phyloP scores from a whole-genome alignment of 2,888 invertebrate species.

The Deroplatys truncata region DNA sequence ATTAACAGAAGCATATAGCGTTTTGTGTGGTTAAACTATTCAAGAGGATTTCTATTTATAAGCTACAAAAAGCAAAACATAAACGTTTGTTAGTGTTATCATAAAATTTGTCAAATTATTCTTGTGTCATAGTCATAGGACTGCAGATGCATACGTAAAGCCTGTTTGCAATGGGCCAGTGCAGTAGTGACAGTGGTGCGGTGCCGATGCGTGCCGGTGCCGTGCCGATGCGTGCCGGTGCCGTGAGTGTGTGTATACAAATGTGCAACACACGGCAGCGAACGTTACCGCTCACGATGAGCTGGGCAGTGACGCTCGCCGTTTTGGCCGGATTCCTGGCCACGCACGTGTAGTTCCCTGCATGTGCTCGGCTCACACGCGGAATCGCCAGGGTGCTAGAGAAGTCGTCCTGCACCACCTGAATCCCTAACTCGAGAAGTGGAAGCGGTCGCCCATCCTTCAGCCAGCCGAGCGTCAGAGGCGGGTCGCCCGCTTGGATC shows the following conservation, averaged over 20 bases:
- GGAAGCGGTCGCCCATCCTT: slow-evolving; percentile 46
- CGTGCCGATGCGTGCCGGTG: slow-evolving; percentile 18
- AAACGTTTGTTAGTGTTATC: background rate
- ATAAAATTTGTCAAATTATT: background rate
- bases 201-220: slow-evolving; percentile 21
- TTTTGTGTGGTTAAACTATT: too few relatives aligned
- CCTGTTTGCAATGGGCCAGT: background rate
- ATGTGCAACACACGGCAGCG: slow-evolving; percentile 12
- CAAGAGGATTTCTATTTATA: too few relatives aligned
- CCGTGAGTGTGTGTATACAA: background rate
- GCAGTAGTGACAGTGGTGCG: background rate
- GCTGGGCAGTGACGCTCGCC: slow-evolving; percentile 35
- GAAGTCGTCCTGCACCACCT: slow-evolving; percentile 38
- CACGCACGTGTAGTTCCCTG: slow-evolving; percentile 39
- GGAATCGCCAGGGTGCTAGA: slow-evolving; percentile 42
- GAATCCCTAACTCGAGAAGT: slow-evolving; percentile 38
- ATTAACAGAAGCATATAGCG: too few relatives aligned
- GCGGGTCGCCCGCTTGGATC: slow-evolving; percentile 48
- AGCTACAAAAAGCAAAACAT: background rate
- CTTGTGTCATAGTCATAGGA: background rate
- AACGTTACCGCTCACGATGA: slow-evolving; percentile 37
- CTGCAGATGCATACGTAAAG: background rate
- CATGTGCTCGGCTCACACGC: slow-evolving; percentile 40
- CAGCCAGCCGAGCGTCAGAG: slow-evolving; percentile 46
- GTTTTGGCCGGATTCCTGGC: slow-evolving; percentile 37